Evolutionary conservation across 2,113 vertebrate species (phyloP), one percentile per base, ranked within the genome.

Genomic region (Erpornis zantholeuca): DNA sequence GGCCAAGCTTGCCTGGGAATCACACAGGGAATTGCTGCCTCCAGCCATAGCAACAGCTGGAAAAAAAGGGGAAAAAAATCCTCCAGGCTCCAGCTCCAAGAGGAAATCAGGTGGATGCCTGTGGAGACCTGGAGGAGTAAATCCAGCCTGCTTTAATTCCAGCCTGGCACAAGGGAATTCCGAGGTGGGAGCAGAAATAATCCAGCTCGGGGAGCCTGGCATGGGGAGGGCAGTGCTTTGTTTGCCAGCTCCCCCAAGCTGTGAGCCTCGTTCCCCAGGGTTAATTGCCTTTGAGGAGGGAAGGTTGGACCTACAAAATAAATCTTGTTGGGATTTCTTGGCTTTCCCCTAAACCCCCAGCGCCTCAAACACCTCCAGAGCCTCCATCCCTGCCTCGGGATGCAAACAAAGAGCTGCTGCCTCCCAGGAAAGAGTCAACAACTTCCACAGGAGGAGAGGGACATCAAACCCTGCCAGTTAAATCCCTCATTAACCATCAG

Each of bases 111-210:
- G 61, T 66, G 61, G 66, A 33, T 6, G 25, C 36, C 33, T 0
- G 0, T 38, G 0, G 73, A 53, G 80, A 38, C 0, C 36, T 0
- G 0, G 73, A 90, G 73, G 49, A 77, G 53, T 33, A 52, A 45
- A 90, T 29, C 40, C 3, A 1, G 66, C 61, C 47, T 16, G 42
- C 35, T 82, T 44, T 56, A 44, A 44, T 44, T 70, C 50, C 82
- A 61, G 66, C 25, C 45, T 5, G 29, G 49, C 0, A 0, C 4
- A 29, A 73, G 10, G 52, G 71, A 42, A 53, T 73, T 71, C 29
- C 2, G 10, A 64, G 70, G 64, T 70, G 0, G 13, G 78, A 81
- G 86, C 60, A 66, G 77, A 53, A 83, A 66, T 25, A 52, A 86
- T 70, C 82, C 82, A 22, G n/a, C 8, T 5, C 38, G 82, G 66